phyloP scores from a whole-genome alignment of 2,888 invertebrate genomes.

The Diarsia rubi region DNA sequence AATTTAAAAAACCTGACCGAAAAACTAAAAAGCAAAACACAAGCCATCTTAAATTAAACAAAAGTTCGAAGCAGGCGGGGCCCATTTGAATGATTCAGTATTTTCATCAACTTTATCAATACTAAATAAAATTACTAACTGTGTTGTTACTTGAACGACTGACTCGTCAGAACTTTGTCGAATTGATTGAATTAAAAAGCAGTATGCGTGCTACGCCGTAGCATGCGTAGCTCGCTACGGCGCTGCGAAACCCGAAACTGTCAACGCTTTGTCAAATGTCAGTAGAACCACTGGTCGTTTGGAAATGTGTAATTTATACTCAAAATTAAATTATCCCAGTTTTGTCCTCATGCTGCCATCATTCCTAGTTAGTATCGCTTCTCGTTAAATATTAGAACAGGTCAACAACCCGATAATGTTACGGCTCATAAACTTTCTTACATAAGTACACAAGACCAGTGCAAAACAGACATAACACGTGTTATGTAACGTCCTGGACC shows the following conservation, averaged over 20 bases:
- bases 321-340: background rate
- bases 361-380: background rate
- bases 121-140: background rate
- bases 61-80: too few relatives aligned
- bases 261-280: constrained; percentile 1
- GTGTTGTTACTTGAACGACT: background rate
- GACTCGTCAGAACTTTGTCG: background rate
- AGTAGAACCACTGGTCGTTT: background rate
- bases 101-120: background rate
- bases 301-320: constrained; percentile 1
- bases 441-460: constrained; percentile 14
- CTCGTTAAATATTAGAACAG: constrained; percentile 4
- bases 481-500: constrained; percentile 49
- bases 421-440: constrained; percentile 36
- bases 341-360: background rate
- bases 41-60: too few relatives aligned
- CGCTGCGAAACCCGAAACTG: constrained; percentile 31
- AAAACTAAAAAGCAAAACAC: too few relatives aligned
- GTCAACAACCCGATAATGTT: constrained; percentile 17
- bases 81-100: too few relatives aligned
- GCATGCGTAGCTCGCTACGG: constrained; percentile 16
- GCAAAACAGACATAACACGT: constrained; percentile 45
- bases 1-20: too few relatives aligned
- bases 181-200: background rate
- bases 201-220: constrained; percentile 30